phyloP scores from a whole-genome alignment of 2,797 vertebrate species.

The Etheostoma perlongum region DNA sequence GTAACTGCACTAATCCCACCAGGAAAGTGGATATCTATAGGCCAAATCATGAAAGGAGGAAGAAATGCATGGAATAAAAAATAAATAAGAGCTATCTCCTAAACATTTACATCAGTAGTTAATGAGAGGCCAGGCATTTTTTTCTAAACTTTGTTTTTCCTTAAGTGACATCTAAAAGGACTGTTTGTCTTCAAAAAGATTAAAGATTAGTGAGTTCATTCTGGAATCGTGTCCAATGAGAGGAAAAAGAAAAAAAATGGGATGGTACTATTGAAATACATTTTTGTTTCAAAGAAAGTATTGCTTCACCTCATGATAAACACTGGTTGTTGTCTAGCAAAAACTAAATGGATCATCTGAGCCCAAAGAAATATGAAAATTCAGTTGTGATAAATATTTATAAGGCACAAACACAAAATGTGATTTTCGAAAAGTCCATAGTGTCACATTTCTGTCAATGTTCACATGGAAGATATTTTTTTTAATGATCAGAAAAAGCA shows the following conservation, averaged over 20 bases:
- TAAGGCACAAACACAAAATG: too few relatives aligned
- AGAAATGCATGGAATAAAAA: constrained; percentile 47
- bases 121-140: constrained; percentile 40
- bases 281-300: constrained; percentile 3
- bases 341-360: constrained; percentile 4
- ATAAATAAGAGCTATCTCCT: constrained; percentile 49
- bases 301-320: background rate
- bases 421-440: too few relatives aligned
- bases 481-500: constrained; percentile 1
- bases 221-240: background rate
- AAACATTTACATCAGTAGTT: constrained; percentile 49
- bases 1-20: constrained; percentile 62
- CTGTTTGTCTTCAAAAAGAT: constrained; percentile 21
- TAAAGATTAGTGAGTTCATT: constrained; percentile 34
- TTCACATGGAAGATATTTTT: background rate
- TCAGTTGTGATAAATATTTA: too few relatives aligned
- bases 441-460: too few relatives aligned
- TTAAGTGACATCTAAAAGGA: constrained; percentile 32
- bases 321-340: background rate
- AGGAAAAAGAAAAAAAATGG: constrained; percentile 4
- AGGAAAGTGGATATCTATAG: constrained; percentile 62
- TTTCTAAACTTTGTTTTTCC: constrained; percentile 29
- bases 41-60: constrained; percentile 54
- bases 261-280: background rate
- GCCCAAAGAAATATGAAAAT: too few relatives aligned